These are phyloP conservation scores for Mesaphorura yosii DNA, from an alignment of 1,140 invertebrate genomes.

Conservation along the genomic window DNA sequence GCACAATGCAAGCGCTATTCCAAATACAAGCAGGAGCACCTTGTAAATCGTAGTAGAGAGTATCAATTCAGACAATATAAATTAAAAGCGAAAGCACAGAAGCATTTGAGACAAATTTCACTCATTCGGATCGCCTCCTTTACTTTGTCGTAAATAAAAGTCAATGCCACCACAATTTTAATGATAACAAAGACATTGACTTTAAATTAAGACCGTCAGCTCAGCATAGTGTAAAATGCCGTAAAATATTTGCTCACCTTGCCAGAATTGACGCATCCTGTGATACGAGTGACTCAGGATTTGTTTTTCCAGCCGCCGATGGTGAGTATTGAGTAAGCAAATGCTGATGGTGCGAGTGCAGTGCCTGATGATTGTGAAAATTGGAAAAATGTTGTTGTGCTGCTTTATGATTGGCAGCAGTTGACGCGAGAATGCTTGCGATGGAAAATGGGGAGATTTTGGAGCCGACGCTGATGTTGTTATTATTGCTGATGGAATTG, in stretches of 20 bases:
- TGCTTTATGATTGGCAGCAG: slow-evolving; percentile 21
- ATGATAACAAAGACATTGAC: not conserved
- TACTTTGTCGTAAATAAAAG: not conserved
- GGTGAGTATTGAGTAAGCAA: not conserved
- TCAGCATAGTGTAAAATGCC: not conserved
- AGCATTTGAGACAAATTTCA: not conserved
- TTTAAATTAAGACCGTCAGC: not conserved
- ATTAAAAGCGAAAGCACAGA: no score
- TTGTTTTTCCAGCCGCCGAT: slow-evolving; percentile 9
- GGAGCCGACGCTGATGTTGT: slow-evolving; percentile 12
- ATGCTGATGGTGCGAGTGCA: not conserved
- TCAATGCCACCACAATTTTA: not conserved
- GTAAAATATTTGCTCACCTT: slow-evolving; percentile 15
- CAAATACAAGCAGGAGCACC: no score
- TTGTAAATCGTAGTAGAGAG: no score
- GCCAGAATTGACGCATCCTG: slow-evolving; percentile 28
- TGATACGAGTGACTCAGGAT: slow-evolving; percentile 21
- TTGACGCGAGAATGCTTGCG: slow-evolving; percentile 30
- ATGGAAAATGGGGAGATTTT: slow-evolving; percentile 32
- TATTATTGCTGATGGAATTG: not conserved
- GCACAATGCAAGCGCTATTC: no score
- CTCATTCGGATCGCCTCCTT: not conserved
- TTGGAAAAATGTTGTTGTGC: no score
- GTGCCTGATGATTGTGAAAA: no score
- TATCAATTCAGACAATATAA: no score